Base-by-base conservation (phyloP, 2,888 invertebrate species). In the Epiblema foenella region DNA sequence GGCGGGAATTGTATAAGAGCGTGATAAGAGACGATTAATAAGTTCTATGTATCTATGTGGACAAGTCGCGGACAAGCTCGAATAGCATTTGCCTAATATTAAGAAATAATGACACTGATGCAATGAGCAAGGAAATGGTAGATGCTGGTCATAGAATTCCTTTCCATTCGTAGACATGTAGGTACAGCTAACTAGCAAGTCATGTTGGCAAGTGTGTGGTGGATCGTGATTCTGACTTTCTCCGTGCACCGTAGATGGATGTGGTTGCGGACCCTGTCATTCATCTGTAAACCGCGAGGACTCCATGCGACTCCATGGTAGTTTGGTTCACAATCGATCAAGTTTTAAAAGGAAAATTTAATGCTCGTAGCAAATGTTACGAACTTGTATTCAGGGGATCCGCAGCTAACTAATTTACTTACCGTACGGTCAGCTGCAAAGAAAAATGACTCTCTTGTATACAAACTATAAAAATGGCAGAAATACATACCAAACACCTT, bases 211-310 rank as follows among this genome's bases (percentile, higher is more conserved):
- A 49, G 64, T 69, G 59, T 24, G 49, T 49, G 20, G 69, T 64
- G 58, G 51, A 42, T 66, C 77, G 76, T 75, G 76, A 76, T 75
- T 63, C 29, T 70, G 54, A 76, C 78, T 79, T 80, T 79, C 79
- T 76, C 77, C 63, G 75, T 62, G 68, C 68, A 69, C 77, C 78
- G 72, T 77, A 79, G 70, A 78, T 77, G 77, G 79, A 57, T 68
- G 75, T 74, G 64, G 73, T 68, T 62, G 74, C 72, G 74, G 73
- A 56, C 74, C 56, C 74, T 70, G 75, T 74, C 75, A 73, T 68
- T 72, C 75, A 72, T 60, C 72, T 75, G 76, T 71, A 70, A 73
- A 69, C 75, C 73, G 72, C 73, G 29, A 68, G 65, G 59, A 59
- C 73, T 73, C 65, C 65, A 54, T 33, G 42, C 52, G 52, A 59